Base-by-base conservation (phyloP, 2,113 vertebrate species). In the Nematolebias whitei region DNA sequence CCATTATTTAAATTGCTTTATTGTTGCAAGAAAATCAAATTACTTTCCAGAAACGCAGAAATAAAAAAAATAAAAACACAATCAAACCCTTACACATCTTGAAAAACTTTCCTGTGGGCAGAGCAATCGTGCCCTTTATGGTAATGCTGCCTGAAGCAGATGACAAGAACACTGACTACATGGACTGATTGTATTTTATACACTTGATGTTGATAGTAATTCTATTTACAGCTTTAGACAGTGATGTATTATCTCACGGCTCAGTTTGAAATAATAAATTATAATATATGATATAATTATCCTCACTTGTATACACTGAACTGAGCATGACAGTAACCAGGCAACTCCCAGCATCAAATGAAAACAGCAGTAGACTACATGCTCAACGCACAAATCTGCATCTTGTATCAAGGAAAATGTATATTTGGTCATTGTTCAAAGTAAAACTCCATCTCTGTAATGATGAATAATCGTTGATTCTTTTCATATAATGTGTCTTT, bases 181-280 rank as follows among this genome's bases (percentile, higher is more conserved):
- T 45, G 2, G 48, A 59, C 9, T 53, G 26, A 62, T 64, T 6
- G 1, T 51, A 56, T 60, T 71, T 58, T 63, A 50, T 65, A 26
- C 58, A 22, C 39, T 43, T 55, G 45, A 51, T 63, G 69, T 15
- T 19, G 49, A 62, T 65, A 76, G n/a, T 65, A 63, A 83, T 76
- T 79, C 70, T 63, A 54, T 81, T 78, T 50, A 45, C 23, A 73
- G 54, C 61, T 23, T 40, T 2, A 62, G 78, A 72, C 74, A 69
- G 57, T 79, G 76, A 86, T 63, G 78, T 48, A 82, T 63, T 72
- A 70, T 81, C 74, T 56, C 40, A 35, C 12, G 39, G 59, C 65
- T 84, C 78, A 83, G 66, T 84, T 84, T 55, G 32, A 54, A 70
- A 66, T 80, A 79, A 85, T 85, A 80, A 50, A 63, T 82, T 65